phyloP scores from a whole-genome alignment of 2,888 invertebrate genomes.

The Drosophila silvestris region DNA sequence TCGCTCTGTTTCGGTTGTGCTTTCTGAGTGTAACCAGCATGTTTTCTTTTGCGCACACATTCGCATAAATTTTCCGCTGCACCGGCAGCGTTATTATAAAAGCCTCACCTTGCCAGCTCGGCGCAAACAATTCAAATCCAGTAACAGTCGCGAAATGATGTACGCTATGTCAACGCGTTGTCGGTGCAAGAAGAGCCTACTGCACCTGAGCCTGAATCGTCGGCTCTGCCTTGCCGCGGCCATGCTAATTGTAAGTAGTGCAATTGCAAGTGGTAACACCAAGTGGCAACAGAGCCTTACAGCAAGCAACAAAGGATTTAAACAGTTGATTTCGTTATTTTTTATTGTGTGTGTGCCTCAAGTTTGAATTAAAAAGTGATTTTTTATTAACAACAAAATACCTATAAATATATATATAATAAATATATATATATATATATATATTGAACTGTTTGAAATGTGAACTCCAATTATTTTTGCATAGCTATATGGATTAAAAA shows the following conservation, averaged over 20 bases:
- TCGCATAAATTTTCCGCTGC: conserved; percentile 81
- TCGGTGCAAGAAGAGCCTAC: conserved; percentile 32
- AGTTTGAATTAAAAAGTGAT: conserved; percentile 4
- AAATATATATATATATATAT: not conserved
- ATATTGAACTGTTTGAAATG: not conserved
- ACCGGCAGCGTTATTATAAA: conserved; percentile 82
- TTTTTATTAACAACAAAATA: not conserved
- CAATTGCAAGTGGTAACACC: conserved; percentile 13
- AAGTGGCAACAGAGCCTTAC: not conserved
- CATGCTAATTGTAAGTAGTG: conserved; percentile 83
- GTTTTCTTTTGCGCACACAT: conserved; percentile 64
- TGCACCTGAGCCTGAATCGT: conserved; percentile 51
- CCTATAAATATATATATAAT: not conserved
- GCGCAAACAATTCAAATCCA: conserved; percentile 84
- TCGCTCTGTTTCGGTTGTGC: conserved; percentile 7
- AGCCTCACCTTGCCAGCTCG: conserved; percentile 79
- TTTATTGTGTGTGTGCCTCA: conserved; percentile 14
- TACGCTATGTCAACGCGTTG: conserved; percentile 65
- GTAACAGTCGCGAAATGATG: conserved; percentile 84
- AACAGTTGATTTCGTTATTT: conserved; percentile 5
- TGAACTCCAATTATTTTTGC: not conserved
- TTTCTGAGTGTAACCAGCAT: conserved; percentile 28
- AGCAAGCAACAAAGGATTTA: conserved; percentile 21
- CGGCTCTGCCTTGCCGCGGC: conserved; percentile 56
- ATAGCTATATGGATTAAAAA: not conserved